Conservation (phyloP, 2,113 vertebrate species). For the Calidris pygmaea region DNA sequence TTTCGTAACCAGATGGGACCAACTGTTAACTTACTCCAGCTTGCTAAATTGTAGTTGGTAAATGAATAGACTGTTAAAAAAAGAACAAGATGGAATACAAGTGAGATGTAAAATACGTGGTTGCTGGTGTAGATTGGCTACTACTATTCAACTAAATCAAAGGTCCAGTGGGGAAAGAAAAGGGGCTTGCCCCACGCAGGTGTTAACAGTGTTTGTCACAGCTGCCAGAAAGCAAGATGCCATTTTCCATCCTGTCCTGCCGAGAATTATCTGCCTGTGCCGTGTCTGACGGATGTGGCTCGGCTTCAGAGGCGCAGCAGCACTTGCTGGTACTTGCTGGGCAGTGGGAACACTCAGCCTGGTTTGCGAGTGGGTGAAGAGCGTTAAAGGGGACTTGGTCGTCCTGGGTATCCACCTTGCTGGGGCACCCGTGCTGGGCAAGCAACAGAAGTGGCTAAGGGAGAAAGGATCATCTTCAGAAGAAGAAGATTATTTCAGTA, state of each 20-base stretch:
- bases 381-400: background rate
- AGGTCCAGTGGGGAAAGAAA: background rate
- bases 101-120: background rate
- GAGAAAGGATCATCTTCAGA: background rate
- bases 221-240: background rate
- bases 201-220: background rate
- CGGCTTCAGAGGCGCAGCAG: background rate
- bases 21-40: background rate
- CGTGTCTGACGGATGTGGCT: background rate
- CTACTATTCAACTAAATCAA: background rate
- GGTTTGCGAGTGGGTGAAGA: background rate
- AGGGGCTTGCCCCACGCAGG: background rate
- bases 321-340: background rate
- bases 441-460: background rate
- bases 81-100: background rate
- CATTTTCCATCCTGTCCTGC: background rate
- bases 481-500: background rate
- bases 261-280: fast-evolving
- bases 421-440: background rate
- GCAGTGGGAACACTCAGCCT: background rate
- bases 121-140: background rate
- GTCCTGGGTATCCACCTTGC: background rate
- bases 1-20: background rate
- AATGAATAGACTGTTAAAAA: background rate
- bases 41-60: background rate